Evolutionary conservation across 2,797 vertebrate genomes (phyloP), one percentile per base, ranked within the genome.

Genomic region (Hapalemur alaotrensis): DNA sequence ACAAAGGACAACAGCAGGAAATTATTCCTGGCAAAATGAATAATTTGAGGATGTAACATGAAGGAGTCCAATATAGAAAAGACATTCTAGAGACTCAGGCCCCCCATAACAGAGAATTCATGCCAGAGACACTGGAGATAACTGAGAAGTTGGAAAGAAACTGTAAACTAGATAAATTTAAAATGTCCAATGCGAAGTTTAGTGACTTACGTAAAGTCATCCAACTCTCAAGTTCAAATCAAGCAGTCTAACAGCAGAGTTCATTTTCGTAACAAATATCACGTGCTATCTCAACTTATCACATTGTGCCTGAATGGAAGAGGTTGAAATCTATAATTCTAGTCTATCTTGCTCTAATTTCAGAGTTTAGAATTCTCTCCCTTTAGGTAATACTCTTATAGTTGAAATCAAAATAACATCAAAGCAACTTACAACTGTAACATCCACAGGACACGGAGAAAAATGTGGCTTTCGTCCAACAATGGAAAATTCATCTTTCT

Each of bases 401-500:
- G 57, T 65, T n/a, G 54, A 32, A 35, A 80, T 75, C 48, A 48
- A 4, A 54, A 81, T 41, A 50, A 30, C 23, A 69, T 75, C 48
- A 73, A 57, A n/a, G 8, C 46, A 80, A 41, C 81, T 43, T 89
- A 48, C 4, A 81, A 35, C 38, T 67, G 9, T 18, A 50, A 20
- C 20, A 59, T 86, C 28, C 65, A 73, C 7, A 57, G 35, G 59
- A 69, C 25, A 75, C 35, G 15, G 23, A 92, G 52, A 79, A 61
- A 81, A 89, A 48, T 69, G 4, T 4, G 65, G 15, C 6, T 84
- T 84, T 83, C 46, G 18, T 38, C 23, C 38, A 94, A 17, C 4
- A 25, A 23, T 96, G 59, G 95, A 81, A 93, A 96, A 82, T 61
- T 61, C 43, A 76, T 57, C 46, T 94, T 13, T 79, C 2, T 69